Percentiles rank a stretch among this genome's conserved stretches.
phyloP scores from a whole-genome alignment of 1,140 invertebrate genomes.

The Drosophila ogumai region DNA sequence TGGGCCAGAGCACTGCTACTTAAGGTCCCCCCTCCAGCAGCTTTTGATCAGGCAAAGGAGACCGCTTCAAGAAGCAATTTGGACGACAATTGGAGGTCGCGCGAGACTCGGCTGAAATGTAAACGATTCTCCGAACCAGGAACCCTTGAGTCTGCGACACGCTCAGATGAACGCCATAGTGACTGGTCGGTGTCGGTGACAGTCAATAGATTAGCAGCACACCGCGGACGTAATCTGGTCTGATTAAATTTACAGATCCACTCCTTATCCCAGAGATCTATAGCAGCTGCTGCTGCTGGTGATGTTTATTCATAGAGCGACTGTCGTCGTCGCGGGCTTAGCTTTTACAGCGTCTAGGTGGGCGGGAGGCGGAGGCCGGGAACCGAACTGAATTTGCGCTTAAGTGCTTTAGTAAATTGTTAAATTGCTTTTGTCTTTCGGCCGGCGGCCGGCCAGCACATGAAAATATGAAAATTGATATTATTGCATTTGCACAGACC shows the following conservation, averaged over 20 bases:
- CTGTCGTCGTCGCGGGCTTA: conserved; percentile 24
- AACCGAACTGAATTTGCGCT: conserved; percentile 66
- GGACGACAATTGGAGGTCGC: conserved; percentile 2
- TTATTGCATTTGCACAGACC: conserved; percentile 73
- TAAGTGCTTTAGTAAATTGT: conserved; percentile 81
- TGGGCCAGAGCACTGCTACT: conserved; percentile 16
- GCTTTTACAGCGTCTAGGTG: conserved; percentile 49
- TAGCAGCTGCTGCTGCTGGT: conserved; percentile 20
- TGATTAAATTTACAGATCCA: conserved; percentile 71
- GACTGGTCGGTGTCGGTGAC: conserved; percentile 18
- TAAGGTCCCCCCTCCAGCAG: conserved; percentile 1
- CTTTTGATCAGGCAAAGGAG: conserved; percentile 50
- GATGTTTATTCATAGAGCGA: conserved; percentile 75
- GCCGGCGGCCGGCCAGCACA: conserved; percentile 46
- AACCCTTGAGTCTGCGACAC: conserved; percentile 27
- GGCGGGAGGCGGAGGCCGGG: conserved; percentile 19
- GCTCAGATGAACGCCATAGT: conserved; percentile 10
- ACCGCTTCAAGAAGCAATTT: conserved; percentile 43
- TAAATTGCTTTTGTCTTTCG: conserved; percentile 83
- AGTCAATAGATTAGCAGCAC: conserved; percentile 48
- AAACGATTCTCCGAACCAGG: conserved; percentile 38
- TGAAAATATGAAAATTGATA: conserved; percentile 82
- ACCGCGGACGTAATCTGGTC: conserved; percentile 45
- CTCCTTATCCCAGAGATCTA: conserved; percentile 37
- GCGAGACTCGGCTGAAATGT: conserved; percentile 25